A percentile compares a stretch with the other conserved stretches of the same genome.
phyloP scores from a whole-genome alignment of 2,797 vertebrate genomes.

The Hyperoplus lanceolatus region DNA sequence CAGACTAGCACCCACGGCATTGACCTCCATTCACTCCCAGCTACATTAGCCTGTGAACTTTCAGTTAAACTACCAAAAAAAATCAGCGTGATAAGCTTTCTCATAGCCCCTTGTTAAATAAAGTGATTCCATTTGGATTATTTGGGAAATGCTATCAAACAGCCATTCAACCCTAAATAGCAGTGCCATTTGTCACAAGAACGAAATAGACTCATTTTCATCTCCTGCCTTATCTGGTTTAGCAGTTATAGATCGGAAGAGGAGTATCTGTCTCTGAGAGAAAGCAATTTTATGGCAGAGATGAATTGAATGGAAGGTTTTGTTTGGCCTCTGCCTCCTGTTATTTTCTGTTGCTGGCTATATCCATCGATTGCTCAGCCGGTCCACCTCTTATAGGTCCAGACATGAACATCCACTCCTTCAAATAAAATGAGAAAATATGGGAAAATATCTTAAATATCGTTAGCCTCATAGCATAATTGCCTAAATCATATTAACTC shows the following conservation, averaged over 20 bases:
- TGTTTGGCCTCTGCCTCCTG: too few species aligned
- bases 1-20: slow-evolving; percentile 26
- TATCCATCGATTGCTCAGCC: background rate
- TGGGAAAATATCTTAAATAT: background rate
- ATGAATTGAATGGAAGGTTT: background rate
- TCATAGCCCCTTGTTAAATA: background rate
- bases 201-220: background rate
- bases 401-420: background rate
- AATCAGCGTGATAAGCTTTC: slow-evolving; percentile 17
- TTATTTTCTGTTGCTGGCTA: background rate
- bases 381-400: background rate
- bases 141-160: slow-evolving; percentile 6
- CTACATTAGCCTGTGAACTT: slow-evolving; percentile 36
- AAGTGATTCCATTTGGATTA: slow-evolving; percentile 10
- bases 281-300: background rate
- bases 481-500: too few species aligned
- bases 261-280: background rate
- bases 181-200: background rate
- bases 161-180: background rate
- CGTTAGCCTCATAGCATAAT: too few species aligned
- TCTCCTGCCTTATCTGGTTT: background rate
- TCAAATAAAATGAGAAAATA: background rate
- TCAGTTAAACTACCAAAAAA: background rate
- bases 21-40: slow-evolving; percentile 39
- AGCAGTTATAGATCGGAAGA: background rate